Base-by-base conservation (phyloP, 2,797 vertebrate genomes). In the Octomys mimax region DNA sequence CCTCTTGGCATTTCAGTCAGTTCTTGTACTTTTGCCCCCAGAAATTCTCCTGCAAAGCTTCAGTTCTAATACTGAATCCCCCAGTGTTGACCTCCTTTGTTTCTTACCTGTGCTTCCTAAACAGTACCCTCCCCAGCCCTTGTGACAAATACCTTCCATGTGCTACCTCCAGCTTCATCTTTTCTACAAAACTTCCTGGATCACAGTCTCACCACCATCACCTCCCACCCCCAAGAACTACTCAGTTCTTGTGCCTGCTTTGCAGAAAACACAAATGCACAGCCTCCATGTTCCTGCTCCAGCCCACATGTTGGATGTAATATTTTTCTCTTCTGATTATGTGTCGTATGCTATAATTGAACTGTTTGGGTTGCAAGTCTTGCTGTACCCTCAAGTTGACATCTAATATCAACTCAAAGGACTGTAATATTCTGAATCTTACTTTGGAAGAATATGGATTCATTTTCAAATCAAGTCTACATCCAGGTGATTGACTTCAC, bases 401-500 rank as follows among this genome's bases (percentile, higher is more conserved):
- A 77, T 79, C 2, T 33, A 42, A 42, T 79, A 92, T 64, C 54
- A 52, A 77, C 61, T 78, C 73, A 80, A 95, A 90, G 81, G 75
- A 28, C 0, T 14, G 31, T 61, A 59, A 92, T 83, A 86, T 66
- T 39, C 46, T 81, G 89, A 87, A 77, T 79, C 64, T 68, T 80
- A 26, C 64, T 95, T 88, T 81, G 80, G 68, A 87, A 66, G 24
- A 61, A 28, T 11, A 28, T 9, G 57, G 18, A 79, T 80, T 81
- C 84, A 87, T 89, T 94, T 95, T 95, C 84, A 94, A 94, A 89
- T 61, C 19, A 87, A 94, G 49, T 73, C 49, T 33, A 84, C 9
- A 16, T 39, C 11, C 54, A 14, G n/a, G 42, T 62, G 36, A 82
- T 84, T 94, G 87, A 26, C 22, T 46, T 86, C 61, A 95, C 36